Base-by-base conservation (phyloP, 2,888 invertebrate species). In the Venustoraphidia nigricollis region DNA sequence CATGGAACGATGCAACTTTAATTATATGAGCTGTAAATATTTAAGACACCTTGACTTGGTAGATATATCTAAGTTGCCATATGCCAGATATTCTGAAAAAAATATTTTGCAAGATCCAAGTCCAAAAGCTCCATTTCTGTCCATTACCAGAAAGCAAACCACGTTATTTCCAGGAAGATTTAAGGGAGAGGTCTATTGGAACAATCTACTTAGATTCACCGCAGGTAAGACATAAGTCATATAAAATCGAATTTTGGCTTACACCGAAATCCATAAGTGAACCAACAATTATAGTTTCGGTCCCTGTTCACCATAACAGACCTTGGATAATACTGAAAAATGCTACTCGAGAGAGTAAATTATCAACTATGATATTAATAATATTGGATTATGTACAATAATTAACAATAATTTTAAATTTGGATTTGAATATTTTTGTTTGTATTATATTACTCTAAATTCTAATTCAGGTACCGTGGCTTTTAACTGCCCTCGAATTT, bases 101-200 rank as follows among this genome's bases (percentile, higher is more conserved):
- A 27, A 27, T 27, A 27, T 27, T 27, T 27, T 27, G 27, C 27
- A 27, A 3, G 27, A 27, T 27, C 27, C 27, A 27, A 27, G 27
- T 27, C 27, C 27, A 27, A 27, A 3, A 27, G 27, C 27, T 27
- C 27, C 27, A 27, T 27, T 79, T 77, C 67, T 88, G 85, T 67
- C 68, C 71, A 10, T 75, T 78, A 54, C 68, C 82, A 8, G 71
- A 76, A 0, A 68, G 73, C 0, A 93, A 91, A 0, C 69, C 80
- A 49, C 65, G 74, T 36, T 87, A 87, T 0, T 92, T 93, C 1
- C 68, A 73, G 36, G 66, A 66, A 2, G 94, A 85, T 61, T 89
- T 95, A 59, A 86, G 88, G 27, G 83, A 86, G 59, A 93, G 93
- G 62, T 95, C 93, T 58, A 88, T 92, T 0, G 83, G 84, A 53